Evolutionary conservation across 2,888 invertebrate genomes (phyloP).

Genomic region (Parelbella ahira): DNA sequence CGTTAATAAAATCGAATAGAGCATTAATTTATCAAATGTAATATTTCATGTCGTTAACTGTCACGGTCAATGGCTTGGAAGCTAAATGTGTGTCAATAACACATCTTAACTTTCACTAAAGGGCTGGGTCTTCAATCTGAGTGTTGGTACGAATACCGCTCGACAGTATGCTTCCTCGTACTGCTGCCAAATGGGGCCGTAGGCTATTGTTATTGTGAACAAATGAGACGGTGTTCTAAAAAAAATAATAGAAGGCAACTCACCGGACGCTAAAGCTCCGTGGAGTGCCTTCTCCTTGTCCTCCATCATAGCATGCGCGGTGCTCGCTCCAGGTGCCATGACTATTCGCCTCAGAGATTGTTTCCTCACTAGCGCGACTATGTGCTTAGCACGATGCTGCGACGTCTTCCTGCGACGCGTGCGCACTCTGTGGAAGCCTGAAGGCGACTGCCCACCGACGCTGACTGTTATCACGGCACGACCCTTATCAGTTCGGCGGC

Average conservation of each 20-base stretch:
- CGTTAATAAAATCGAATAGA: too few species aligned
- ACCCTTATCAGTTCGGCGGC: slow-evolving; percentile 72
- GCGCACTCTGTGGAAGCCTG: slow-evolving; percentile 69
- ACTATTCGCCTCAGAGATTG: slow-evolving; percentile 69
- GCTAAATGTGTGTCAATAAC: slow-evolving; percentile 41
- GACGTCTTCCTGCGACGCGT: slow-evolving; percentile 66
- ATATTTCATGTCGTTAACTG: slow-evolving; percentile 7
- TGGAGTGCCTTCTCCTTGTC: slow-evolving; percentile 73
- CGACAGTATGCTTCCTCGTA: slow-evolving; percentile 6
- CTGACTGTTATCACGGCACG: slow-evolving; percentile 70
- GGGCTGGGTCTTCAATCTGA: slow-evolving; percentile 15
- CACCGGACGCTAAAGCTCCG: slow-evolving; percentile 49
- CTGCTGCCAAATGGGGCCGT: slow-evolving; percentile 4
- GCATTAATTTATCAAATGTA: slow-evolving; percentile 2
- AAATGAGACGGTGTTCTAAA: background rate
- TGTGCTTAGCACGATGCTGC: slow-evolving; percentile 60
- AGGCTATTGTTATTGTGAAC: background rate
- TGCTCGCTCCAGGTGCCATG: slow-evolving; percentile 81
- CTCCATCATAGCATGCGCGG: slow-evolving; percentile 77
- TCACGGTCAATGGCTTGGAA: slow-evolving; percentile 22
- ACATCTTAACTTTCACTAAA: slow-evolving; percentile 35
- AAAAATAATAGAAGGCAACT: slow-evolving; percentile 23
- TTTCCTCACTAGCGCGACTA: slow-evolving; percentile 68
- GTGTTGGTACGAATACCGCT: slow-evolving; percentile 3
- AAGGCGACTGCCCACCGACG: slow-evolving; percentile 64